These are phyloP conservation scores for Epirrhoe tristata DNA, from an alignment of 2,888 invertebrate species.

Conservation along the genomic window DNA sequence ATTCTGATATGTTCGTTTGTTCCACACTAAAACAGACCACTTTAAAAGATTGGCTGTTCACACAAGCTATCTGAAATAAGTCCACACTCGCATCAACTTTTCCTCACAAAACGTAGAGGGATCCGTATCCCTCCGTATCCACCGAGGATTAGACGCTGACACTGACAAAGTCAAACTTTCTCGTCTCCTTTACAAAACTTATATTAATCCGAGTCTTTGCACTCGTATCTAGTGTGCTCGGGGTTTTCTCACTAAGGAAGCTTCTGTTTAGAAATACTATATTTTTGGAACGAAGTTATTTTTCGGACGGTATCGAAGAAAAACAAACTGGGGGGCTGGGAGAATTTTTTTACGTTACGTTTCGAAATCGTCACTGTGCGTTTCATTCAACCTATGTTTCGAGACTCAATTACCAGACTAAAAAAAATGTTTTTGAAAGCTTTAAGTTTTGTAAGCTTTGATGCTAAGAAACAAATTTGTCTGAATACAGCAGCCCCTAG, in stretches of 20 bases:
- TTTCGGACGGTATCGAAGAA: no score
- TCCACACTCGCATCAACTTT: slow-evolving; percentile 13
- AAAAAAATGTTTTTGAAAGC: no score
- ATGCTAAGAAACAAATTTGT: no score
- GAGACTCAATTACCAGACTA: no score
- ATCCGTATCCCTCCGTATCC: slow-evolving; percentile 16
- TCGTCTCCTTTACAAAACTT: slow-evolving; percentile 22
- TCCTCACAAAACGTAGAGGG: slow-evolving; percentile 16
- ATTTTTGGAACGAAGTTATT: no score
- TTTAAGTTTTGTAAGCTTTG: no score
- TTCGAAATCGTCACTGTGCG: no score
- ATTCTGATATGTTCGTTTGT: not conserved
- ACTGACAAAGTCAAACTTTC: slow-evolving; percentile 27
- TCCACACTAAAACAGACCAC: not conserved
- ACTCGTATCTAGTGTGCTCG: slow-evolving; percentile 11
- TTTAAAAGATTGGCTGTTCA: not conserved
- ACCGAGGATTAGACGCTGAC: slow-evolving; percentile 19
- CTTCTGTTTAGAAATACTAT: not conserved
- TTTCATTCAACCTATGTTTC: no score
- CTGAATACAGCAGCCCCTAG: not conserved
- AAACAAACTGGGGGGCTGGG: no score
- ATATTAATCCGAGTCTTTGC: slow-evolving; percentile 26
- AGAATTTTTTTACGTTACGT: no score
- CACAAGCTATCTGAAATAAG: slow-evolving; percentile 1
- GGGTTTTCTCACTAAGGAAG: not conserved